These are phyloP conservation scores for Gymnoscelis rufifasciata DNA, from an alignment of 2,888 invertebrate species.

Conservation along the genomic window DNA sequence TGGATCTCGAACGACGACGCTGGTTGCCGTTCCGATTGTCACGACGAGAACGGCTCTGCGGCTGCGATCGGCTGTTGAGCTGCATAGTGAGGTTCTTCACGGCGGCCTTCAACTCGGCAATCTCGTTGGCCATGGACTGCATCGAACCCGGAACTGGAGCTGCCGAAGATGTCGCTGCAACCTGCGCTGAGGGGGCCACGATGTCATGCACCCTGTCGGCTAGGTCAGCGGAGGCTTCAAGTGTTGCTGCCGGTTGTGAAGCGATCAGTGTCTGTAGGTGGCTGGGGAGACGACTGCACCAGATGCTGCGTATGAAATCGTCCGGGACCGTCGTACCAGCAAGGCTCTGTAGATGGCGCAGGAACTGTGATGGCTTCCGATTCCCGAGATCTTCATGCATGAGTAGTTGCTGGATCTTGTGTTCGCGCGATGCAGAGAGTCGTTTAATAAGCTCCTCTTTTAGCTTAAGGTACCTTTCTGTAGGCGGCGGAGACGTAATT, in stretches of 20 bases:
- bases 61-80: constrained; percentile 1
- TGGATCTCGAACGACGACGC: too few relatives aligned
- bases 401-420: constrained; percentile 3
- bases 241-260: background rate
- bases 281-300: constrained; percentile 4
- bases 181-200: constrained; percentile 2
- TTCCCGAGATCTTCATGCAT: constrained; percentile 6
- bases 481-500: background rate
- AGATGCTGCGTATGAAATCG: constrained; percentile 4
- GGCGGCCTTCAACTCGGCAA: constrained; percentile 6
- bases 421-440: constrained; percentile 2
- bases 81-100: constrained; percentile 9
- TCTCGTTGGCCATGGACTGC: constrained; percentile 6
- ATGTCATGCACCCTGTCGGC: background rate
- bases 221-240: background rate
- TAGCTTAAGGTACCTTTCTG: background rate
- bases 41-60: background rate
- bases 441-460: constrained; percentile 2
- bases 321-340: constrained; percentile 5
- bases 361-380: too few relatives aligned
- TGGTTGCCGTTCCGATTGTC: background rate
- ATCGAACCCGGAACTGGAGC: constrained; percentile 2
- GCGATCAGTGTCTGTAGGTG: constrained; percentile 3
- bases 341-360: background rate
- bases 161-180: background rate